A percentile compares a stretch with the other conserved stretches of the same genome.
Evolutionary conservation across 1,140 invertebrate species (phyloP).

Genomic region (Homarus americanus): DNA sequence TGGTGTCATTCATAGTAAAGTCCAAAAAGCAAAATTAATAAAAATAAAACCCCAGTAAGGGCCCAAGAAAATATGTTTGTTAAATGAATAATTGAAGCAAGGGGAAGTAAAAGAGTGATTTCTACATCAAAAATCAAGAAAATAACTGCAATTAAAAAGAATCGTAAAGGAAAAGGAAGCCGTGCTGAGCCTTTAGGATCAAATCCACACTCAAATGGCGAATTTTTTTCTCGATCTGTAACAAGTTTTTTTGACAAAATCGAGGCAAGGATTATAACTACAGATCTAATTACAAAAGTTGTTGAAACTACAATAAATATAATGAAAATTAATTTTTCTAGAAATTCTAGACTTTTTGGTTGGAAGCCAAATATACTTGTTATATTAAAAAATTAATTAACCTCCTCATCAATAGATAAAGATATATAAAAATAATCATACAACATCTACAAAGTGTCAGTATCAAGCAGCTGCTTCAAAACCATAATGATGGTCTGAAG

Average conservation of each 20-base stretch:
- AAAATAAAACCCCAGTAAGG: too few relatives aligned
- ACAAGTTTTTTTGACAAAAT: slow-evolving; percentile 9
- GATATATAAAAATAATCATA: too few relatives aligned
- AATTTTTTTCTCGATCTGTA: background rate
- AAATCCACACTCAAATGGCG: too few relatives aligned
- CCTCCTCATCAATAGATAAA: slow-evolving; percentile 85
- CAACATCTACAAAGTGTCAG: slow-evolving; percentile 88
- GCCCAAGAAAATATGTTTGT: too few relatives aligned
- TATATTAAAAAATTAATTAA: slow-evolving; percentile 83
- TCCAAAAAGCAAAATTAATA: too few relatives aligned
- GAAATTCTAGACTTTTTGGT: slow-evolving; percentile 81
- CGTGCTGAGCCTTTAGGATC: slow-evolving; percentile 15
- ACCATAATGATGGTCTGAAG: slow-evolving; percentile 84
- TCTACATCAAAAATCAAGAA: slow-evolving; percentile 29
- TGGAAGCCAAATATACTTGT: slow-evolving; percentile 85
- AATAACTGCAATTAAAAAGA: slow-evolving; percentile 29
- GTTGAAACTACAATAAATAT: slow-evolving; percentile 73
- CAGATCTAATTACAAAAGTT: background rate
- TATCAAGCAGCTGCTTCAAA: slow-evolving; percentile 86
- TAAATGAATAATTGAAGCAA: too few relatives aligned
- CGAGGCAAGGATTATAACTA: background rate
- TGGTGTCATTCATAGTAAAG: too few relatives aligned
- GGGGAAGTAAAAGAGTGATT: background rate
- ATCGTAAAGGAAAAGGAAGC: slow-evolving; percentile 4
- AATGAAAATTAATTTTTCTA: slow-evolving; percentile 80